Percentiles rank a stretch among this genome's conserved stretches.
Evolutionary conservation across 2,888 invertebrate species (phyloP).

Genomic region (Phytoseiulus persimilis): DNA sequence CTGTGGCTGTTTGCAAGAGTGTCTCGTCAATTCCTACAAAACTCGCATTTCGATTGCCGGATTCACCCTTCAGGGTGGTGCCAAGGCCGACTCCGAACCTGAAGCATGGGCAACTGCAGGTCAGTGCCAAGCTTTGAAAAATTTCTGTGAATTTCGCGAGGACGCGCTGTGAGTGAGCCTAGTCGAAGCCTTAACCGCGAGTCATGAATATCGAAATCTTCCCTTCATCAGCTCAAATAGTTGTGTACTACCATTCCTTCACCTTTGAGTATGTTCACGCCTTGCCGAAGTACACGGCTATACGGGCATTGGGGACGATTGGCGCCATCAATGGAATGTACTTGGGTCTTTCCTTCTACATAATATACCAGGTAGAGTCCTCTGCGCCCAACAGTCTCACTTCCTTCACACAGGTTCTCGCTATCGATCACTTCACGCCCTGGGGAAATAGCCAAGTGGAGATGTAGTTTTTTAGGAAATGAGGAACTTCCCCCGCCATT

Average conservation of each 20-base stretch:
- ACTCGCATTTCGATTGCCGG: not conserved
- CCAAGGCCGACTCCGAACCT: not conserved
- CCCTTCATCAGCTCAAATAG: not conserved
- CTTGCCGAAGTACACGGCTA: slow-evolving; percentile 16
- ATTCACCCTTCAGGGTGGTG: not conserved
- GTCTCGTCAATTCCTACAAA: not conserved
- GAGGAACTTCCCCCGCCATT: too few species aligned
- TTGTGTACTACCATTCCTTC: slow-evolving; percentile 16
- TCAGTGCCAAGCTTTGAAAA: not conserved
- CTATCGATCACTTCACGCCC: too few species aligned
- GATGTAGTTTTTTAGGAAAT: too few species aligned
- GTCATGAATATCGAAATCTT: not conserved
- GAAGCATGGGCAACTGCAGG: not conserved
- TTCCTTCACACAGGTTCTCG: too few species aligned
- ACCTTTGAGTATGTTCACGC: slow-evolving; percentile 20
- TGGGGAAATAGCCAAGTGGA: too few species aligned
- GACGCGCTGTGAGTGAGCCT: too few species aligned
- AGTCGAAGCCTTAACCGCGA: too few species aligned
- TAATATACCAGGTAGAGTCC: not conserved
- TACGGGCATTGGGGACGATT: not conserved
- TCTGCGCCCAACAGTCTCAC: too few species aligned
- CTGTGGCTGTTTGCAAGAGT: slow-evolving; percentile 34
- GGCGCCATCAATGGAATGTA: slow-evolving; percentile 29
- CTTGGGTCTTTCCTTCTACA: slow-evolving; percentile 20
- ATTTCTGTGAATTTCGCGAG: too few species aligned